These are phyloP conservation scores for Sinocyclocheilus anophthalmus DNA, from an alignment of 2,113 vertebrate species.

Conservation along the genomic window DNA sequence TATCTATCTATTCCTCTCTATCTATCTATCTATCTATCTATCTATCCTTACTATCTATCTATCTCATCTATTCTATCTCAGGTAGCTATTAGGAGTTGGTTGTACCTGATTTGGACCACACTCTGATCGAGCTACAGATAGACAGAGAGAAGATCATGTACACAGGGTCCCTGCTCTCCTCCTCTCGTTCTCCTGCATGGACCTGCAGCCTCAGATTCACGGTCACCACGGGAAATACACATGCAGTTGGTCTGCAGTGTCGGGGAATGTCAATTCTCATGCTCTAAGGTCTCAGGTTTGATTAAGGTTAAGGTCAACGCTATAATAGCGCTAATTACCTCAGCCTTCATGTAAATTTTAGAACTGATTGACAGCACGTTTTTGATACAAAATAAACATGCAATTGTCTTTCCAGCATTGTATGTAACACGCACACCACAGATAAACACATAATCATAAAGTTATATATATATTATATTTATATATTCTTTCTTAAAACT, in stretches of 20 bases:
- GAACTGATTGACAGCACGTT: slow-evolving; percentile 9
- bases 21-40: no score
- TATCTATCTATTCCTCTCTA: no score
- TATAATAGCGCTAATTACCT: slow-evolving; percentile 31
- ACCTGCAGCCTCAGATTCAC: slow-evolving; percentile 66
- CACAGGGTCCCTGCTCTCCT: slow-evolving; percentile 69
- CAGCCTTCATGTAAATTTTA: slow-evolving; percentile 49
- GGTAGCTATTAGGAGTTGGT: not conserved
- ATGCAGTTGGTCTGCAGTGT: not conserved
- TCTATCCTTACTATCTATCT: no score
- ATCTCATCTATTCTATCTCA: not conserved
- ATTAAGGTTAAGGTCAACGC: slow-evolving; percentile 53
- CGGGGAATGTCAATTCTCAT: not conserved
- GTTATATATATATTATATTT: no score
- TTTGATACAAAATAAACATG: no score
- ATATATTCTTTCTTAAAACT: no score
- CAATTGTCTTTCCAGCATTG: no score
- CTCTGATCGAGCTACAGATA: not conserved
- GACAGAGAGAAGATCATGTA: slow-evolving; percentile 69
- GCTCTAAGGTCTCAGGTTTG: not conserved
- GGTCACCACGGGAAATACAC: slow-evolving; percentile 71
- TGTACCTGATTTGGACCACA: not conserved
- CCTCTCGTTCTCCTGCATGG: slow-evolving; percentile 70
- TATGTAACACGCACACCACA: no score
- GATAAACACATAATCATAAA: no score